Percentiles rank a stretch among this genome's conserved stretches.
Evolutionary conservation across 2,113 vertebrate species (phyloP).

Genomic region (Oriolus oriolus): DNA sequence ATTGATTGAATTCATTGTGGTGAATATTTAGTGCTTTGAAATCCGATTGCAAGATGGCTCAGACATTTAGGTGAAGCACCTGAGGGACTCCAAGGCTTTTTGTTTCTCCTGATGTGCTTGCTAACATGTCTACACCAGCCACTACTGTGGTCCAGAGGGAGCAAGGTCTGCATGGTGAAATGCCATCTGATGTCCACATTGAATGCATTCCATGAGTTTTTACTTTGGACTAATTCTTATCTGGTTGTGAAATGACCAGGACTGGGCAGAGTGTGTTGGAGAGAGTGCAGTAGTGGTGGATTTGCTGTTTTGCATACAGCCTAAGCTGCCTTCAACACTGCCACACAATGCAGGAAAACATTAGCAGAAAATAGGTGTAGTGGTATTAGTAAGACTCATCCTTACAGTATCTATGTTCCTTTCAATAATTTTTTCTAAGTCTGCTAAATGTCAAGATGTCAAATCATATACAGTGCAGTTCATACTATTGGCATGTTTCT

Average conservation of each 20-base stretch:
- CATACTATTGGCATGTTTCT: neutral
- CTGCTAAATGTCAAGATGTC: neutral
- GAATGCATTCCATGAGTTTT: neutral
- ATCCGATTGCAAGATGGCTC: neutral
- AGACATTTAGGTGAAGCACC: neutral
- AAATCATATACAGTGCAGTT: neutral
- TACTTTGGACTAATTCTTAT: neutral
- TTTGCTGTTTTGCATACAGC: neutral
- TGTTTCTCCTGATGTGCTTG: neutral
- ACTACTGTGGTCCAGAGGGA: neutral
- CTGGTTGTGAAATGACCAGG: neutral
- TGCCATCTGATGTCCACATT: neutral
- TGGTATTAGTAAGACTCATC: neutral
- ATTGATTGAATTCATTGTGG: neutral
- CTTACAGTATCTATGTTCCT: neutral
- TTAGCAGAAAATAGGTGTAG: neutral
- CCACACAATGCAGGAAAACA: neutral
- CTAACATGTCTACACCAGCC: neutral
- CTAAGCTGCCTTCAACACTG: neutral
- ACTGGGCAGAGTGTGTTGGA: neutral
- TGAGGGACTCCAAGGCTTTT: neutral
- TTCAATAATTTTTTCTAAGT: neutral
- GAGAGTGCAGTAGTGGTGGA: neutral
- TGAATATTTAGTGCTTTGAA: conserved; percentile 23
- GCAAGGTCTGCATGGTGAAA: neutral